Percentiles rank a stretch among this genome's conserved stretches.
Evolutionary conservation across 2,113 vertebrate species (phyloP).

Genomic region (Sander lucioperca): DNA sequence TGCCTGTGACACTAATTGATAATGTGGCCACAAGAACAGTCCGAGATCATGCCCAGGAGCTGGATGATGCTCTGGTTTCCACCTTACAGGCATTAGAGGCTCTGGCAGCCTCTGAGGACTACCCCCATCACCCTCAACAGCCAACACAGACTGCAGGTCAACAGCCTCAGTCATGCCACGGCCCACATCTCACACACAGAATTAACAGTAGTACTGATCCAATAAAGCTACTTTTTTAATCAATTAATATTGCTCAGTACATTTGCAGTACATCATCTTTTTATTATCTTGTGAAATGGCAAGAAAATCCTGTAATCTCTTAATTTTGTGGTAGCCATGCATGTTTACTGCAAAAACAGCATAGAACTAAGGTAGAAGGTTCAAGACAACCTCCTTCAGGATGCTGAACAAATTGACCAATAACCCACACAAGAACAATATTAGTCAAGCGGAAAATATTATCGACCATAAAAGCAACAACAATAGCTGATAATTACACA

Average conservation of each 20-base stretch:
- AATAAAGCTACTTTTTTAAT: slow-evolving; percentile 1
- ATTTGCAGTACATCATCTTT: slow-evolving; percentile 10
- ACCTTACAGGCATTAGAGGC: slow-evolving; percentile 98
- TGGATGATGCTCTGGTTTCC: slow-evolving; percentile 97
- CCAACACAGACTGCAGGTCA: slow-evolving; percentile 97
- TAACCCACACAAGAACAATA: background rate
- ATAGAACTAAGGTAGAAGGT: background rate
- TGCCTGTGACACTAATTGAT: slow-evolving; percentile 96
- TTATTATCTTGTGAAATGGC: slow-evolving; percentile 23
- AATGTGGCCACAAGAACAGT: slow-evolving; percentile 93
- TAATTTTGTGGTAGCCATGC: background rate
- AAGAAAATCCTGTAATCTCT: background rate
- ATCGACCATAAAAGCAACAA: background rate
- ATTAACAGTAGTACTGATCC: slow-evolving; percentile 17
- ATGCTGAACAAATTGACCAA: background rate
- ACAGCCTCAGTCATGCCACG: slow-evolving; percentile 74
- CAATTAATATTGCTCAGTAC: background rate
- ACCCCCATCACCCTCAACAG: slow-evolving; percentile 89
- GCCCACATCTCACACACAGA: slow-evolving; percentile 46
- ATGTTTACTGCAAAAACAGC: slow-evolving; percentile 5
- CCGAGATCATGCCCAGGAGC: slow-evolving; percentile 95
- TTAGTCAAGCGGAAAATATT: slow-evolving; percentile 1
- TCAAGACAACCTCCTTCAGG: background rate
- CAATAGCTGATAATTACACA: background rate
- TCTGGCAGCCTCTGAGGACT: slow-evolving; percentile 97